These are phyloP conservation scores for Kradibia gibbosae DNA, from an alignment of 1,140 invertebrate species.

Conservation along the genomic window DNA sequence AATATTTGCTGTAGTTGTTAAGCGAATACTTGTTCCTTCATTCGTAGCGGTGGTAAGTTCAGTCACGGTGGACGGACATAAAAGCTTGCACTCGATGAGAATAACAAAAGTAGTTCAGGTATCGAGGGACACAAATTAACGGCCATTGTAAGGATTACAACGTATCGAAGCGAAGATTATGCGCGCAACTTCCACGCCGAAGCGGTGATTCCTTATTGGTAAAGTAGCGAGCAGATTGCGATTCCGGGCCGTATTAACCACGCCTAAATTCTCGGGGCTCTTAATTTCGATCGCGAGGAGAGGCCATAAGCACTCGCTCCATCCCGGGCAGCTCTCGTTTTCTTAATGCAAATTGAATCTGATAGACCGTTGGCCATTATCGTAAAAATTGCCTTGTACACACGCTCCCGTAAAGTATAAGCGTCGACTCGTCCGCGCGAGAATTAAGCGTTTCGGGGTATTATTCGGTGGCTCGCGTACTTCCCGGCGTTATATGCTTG, in stretches of 20 bases:
- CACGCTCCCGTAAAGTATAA: neutral
- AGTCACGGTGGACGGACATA: no score
- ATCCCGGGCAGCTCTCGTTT: neutral
- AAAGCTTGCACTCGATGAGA: no score
- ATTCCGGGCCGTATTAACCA: no score
- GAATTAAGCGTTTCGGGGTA: slow-evolving; percentile 12
- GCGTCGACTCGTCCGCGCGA: neutral
- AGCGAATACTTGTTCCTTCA: no score
- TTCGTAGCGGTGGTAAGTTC: no score
- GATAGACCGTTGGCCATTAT: slow-evolving; percentile 39
- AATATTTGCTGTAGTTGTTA: no score
- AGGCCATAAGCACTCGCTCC: neutral
- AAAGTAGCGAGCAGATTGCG: neutral
- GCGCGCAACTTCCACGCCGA: no score
- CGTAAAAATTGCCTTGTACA: slow-evolving; percentile 43
- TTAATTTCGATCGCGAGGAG: neutral
- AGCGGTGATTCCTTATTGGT: no score
- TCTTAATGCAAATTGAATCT: slow-evolving; percentile 50
- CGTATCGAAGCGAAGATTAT: no score
- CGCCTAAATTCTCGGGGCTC: neutral
- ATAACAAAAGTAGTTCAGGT: no score
- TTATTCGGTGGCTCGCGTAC: slow-evolving; percentile 37
- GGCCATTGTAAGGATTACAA: no score
- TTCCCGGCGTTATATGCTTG: slow-evolving; percentile 25
- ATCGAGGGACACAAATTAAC: no score